Base-by-base conservation (phyloP, 2,113 vertebrate genomes). In the Protomyctophum bolini region DNA sequence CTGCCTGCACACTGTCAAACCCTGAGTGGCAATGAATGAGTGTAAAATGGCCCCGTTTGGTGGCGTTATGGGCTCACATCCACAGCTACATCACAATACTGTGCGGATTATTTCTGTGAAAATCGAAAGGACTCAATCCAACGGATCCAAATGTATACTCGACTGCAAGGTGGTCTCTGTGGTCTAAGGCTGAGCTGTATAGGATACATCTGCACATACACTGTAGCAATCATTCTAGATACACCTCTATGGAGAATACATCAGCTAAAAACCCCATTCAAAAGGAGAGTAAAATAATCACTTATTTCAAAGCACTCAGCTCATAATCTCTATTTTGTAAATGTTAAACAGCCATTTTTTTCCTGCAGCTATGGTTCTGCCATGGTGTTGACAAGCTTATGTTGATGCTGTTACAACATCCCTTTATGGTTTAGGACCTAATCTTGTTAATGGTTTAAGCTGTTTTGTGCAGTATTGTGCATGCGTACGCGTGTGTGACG, bases 381-480 rank as follows among this genome's bases (percentile, higher is more conserved):
- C 3, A 33, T 29, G 14, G 55, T 77, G 78, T 79, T 75, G 63
- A 87, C 82, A 76, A 88, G 84, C 81, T 86, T 87, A 87, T 86
- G 87, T 81, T 88, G 81, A 74, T 88, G 76, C 80, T 77, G 82
- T 82, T 83, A 84, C 84, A 88, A 82, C 15, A 58, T 10, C 81
- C 70, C 70, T 86, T 82, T 79, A 87, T 85, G 81, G 76, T 86
- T 88, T 46, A 65, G 79, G 73, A 83, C 90, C 84, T 90, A 91
- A 92, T 92, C 88, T 83, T 75, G 88, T 89, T 91, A 87, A 87
- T 86, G 82, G 88, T 75, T 68, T 79, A 82, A 77, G 79, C 77
- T 80, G 77, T 64, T 84, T 78, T 84, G 83, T 74, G 81, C 59
- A 50, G 51, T 75, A 77, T 77, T 89, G 88, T 87, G n/a, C n/a